Conservation (phyloP, 2,888 invertebrate species). For the Phlogophora meticulosa region DNA sequence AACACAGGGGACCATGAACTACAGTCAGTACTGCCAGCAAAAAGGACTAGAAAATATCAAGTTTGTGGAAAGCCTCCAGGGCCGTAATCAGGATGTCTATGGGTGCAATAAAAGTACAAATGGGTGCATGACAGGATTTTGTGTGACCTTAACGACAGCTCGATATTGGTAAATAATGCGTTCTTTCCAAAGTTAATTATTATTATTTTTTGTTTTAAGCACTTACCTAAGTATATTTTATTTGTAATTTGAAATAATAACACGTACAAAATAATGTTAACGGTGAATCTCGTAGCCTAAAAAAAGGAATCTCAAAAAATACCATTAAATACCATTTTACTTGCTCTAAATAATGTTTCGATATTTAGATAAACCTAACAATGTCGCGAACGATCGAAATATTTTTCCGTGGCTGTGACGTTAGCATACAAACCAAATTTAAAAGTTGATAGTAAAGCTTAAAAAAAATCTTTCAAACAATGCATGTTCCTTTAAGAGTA, state of each 20-base stretch:
- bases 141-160: slow-evolving; percentile 12
- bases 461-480: slow-evolving; percentile 33
- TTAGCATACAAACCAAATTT: slow-evolving; percentile 8
- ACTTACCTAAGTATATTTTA: not conserved
- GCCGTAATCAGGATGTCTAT: slow-evolving; percentile 41
- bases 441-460: slow-evolving; percentile 22
- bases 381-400: slow-evolving; percentile 7
- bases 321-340: not conserved
- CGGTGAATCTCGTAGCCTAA: slow-evolving; percentile 20
- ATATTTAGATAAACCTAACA: slow-evolving; percentile 39
- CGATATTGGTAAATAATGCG: slow-evolving; percentile 9
- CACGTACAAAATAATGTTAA: not conserved
- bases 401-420: slow-evolving; percentile 16
- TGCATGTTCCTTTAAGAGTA: slow-evolving; percentile 55
- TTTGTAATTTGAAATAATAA: not conserved
- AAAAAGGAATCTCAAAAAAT: not conserved
- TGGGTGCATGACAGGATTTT: slow-evolving; percentile 33
- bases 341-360: not conserved
- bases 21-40: slow-evolving; percentile 37
- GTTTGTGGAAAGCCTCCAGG: slow-evolving; percentile 23
- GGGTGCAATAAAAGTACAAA: slow-evolving; percentile 57
- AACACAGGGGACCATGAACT: slow-evolving; percentile 20
- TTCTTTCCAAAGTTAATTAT: slow-evolving; percentile 45
- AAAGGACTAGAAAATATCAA: slow-evolving; percentile 28
- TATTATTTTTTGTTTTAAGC: slow-evolving; percentile 4